Evolutionary conservation across 2,888 invertebrate species (phyloP).

Genomic region (Loripinus fragilis): DNA sequence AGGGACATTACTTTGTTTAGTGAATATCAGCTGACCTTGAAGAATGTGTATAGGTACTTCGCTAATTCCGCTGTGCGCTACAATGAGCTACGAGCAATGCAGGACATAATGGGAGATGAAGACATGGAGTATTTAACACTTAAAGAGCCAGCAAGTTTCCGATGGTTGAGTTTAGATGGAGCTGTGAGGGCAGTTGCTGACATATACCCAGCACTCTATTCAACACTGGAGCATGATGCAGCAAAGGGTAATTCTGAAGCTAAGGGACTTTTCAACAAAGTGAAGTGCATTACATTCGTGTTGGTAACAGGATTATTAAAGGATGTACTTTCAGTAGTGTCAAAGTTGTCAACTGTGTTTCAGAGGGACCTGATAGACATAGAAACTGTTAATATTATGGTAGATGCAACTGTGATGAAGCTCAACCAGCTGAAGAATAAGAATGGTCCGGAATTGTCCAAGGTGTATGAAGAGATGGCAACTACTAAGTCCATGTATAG

Average conservation of each 20-base stretch:
- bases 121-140: slow-evolving; percentile 22
- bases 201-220: neutral
- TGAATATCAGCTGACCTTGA: neutral
- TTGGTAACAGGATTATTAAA: neutral
- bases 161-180: slow-evolving; percentile 19
- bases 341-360: neutral
- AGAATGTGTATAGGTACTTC: neutral
- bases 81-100: neutral
- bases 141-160: slow-evolving; percentile 29
- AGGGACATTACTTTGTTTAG: neutral
- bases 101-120: slow-evolving; percentile 1
- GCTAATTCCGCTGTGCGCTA: neutral
- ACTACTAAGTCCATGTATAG: neutral
- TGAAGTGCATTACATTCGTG: slow-evolving; percentile 9
- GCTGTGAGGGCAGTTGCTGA: slow-evolving; percentile 25
- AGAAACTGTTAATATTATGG: slow-evolving; percentile 22
- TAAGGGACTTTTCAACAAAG: neutral
- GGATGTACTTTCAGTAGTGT: neutral
- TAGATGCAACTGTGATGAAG: slow-evolving; percentile 11
- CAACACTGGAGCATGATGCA: slow-evolving; percentile 27
- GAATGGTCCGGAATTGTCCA: slow-evolving; percentile 8
- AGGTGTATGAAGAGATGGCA: neutral
- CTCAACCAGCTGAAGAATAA: neutral
- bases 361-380: slow-evolving; percentile 8
- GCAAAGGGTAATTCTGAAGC: slow-evolving; percentile 16